Base-by-base conservation (phyloP, 1,140 invertebrate species). In the Bombus picipes region DNA sequence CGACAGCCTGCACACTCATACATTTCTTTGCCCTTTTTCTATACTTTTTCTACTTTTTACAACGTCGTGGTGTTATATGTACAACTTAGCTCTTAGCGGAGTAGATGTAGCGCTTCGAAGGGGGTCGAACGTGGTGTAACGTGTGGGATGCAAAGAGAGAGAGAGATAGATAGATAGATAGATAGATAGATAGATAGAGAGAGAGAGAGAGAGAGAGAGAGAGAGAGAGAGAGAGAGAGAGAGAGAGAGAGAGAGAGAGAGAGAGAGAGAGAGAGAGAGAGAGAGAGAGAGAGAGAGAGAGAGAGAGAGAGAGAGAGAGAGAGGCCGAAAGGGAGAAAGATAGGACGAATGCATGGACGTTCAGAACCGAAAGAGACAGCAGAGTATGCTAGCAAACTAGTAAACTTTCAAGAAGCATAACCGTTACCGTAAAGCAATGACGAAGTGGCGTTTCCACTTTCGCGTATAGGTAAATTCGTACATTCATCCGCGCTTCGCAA, bases 361-460 rank as follows among this genome's bases (percentile, higher is more conserved):
- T 37, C n/a, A 34, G 15, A 81, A 41, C n/a, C 28, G 59, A 83
- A 73, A 53, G 66, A 81, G 77, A 59, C 71, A 83, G 77, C 66
- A 66, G 73, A 68, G 88, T 71, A 83, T 84, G 84, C 76, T 75
- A 65, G 83, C 37, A 88, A 92, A 92, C 90, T 89, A 86, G 85
- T 86, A 89, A 92, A 92, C 88, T 92, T 92, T 90, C 68, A 41
- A 73, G 80, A 89, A 91, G 91, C 91, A 92, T 93, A 93, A 91
- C 92, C 90, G 92, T 92, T 93, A 92, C 84, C 91, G 78, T 89
- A 90, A 93, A 89, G 88, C 90, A 91, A 92, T 93, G 93, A 93
- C 91, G 88, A 93, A 93, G 90, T 89, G 86, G 79, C 91, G 93
- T 90, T 93, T 83, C 88, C 83, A 88, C 79, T 87, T 85, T 91